phyloP scores from a whole-genome alignment of 1,140 invertebrate species.

The Antheraea pernyi region DNA sequence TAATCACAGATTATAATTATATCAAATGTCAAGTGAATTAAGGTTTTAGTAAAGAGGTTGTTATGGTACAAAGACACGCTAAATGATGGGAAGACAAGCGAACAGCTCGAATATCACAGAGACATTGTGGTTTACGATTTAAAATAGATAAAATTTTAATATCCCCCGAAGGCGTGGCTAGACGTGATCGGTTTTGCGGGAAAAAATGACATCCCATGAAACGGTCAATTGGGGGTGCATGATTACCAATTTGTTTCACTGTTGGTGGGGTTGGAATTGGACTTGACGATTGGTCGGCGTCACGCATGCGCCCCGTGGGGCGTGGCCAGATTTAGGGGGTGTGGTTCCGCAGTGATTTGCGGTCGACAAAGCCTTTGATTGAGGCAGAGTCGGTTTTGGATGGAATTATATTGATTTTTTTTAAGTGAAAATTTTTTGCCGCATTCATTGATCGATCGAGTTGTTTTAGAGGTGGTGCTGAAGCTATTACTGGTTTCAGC shows the following conservation, averaged over 20 bases:
- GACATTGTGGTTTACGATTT: constrained; percentile 59
- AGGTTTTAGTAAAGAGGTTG: constrained; percentile 28
- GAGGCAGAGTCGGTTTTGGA: constrained; percentile 48
- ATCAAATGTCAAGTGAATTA: background rate
- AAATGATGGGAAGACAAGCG: constrained; percentile 19
- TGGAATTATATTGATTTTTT: too few species aligned
- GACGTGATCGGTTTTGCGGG: constrained; percentile 58
- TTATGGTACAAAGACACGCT: constrained; percentile 26
- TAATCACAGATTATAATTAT: constrained; percentile 12
- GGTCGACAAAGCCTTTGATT: constrained; percentile 70
- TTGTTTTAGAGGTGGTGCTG: too few species aligned
- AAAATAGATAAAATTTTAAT: constrained; percentile 55
- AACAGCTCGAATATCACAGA: constrained; percentile 9
- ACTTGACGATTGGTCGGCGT: constrained; percentile 43
- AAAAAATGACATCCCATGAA: constrained; percentile 69
- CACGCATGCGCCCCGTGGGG: constrained; percentile 54
- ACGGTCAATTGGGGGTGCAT: constrained; percentile 63
- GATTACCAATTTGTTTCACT: constrained; percentile 28
- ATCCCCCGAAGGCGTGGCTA: constrained; percentile 46
- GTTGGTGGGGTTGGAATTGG: constrained; percentile 27
- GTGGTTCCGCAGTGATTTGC: constrained; percentile 71
- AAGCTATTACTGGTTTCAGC: too few species aligned
- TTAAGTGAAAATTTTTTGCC: too few species aligned
- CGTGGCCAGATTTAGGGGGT: constrained; percentile 60
- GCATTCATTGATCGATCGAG: too few species aligned